Conservation (phyloP, 2,113 vertebrate genomes). For the Jaculus jaculus region DNA sequence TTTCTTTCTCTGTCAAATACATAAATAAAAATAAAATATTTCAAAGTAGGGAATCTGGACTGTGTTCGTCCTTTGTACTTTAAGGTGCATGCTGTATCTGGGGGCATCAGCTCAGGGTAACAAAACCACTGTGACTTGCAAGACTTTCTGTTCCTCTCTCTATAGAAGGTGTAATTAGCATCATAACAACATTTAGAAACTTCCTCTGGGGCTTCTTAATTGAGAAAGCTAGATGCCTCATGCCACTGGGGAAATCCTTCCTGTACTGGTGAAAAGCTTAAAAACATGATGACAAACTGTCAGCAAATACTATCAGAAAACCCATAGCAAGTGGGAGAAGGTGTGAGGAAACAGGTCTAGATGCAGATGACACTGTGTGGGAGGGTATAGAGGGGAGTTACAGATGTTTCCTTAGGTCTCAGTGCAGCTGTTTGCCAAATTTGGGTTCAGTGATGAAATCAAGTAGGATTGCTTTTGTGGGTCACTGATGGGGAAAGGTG, state of each 20-base stretch:
- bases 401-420: neutral
- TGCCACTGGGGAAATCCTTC: neutral
- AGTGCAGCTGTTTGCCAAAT: fast-evolving
- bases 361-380: fast-evolving
- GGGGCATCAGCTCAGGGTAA: too few relatives aligned
- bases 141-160: too few relatives aligned
- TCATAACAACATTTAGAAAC: neutral
- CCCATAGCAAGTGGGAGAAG: neutral
- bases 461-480: neutral
- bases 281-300: neutral
- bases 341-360: fast-evolving
- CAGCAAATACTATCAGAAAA: neutral
- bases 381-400: fast-evolving
- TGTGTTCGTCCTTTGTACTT: too few relatives aligned
- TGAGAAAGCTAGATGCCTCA: neutral
- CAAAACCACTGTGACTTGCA: fast-evolving
- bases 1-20: too few relatives aligned
- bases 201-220: neutral
- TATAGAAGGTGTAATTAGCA: neutral
- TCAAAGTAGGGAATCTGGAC: neutral
- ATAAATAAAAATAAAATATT: too few relatives aligned
- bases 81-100: neutral
- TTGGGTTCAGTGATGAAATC: neutral
- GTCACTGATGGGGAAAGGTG: neutral
- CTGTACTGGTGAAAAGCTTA: neutral